Evolutionary conservation across 2,797 vertebrate genomes (phyloP), one percentile per base, ranked within the genome.

Genomic region (Anguilla obscura): DNA sequence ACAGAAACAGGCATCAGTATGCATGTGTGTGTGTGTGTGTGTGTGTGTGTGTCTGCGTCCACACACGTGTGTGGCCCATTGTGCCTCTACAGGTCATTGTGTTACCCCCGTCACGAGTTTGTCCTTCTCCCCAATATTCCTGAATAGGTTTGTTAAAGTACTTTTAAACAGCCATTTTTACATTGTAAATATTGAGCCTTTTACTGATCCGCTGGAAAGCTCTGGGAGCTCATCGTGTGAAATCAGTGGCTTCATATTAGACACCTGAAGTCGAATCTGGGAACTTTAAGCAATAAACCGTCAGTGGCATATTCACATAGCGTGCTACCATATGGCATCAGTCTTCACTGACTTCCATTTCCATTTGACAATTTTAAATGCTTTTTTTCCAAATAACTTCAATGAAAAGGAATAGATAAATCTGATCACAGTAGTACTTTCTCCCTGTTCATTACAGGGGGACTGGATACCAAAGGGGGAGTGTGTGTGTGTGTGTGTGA

Each of bases 231-330:
- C 30, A 79, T 52, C 88, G 93, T 86, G 92, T 92, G 93, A 94
- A 93, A 92, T 92, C 92, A 88, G 93, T 92, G 92, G 95, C 92
- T 93, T 93, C 93, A 93, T 94, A 90, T 93, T 94, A 93, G 94
- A 95, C 94, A 94, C 93, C 93, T 93, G 93, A 95, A 94, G 93
- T 93, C 94, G 91, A 95, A 93, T 92, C 89, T 94, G 95, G 93
- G 94, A 94, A 94, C 94, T 93, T 92, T 94, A 96, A 97, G 96
- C 96, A 97, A 96, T 96, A 96, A 96, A 94, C 88, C 91, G 5
- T 86, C 94, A 95, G 95, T 90, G 94, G 92, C 93, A 92, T 85
- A 87, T 92, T 88, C 89, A 50, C 60, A 86, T 86, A 89, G 88
- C 91, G 91, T 93, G 90, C 90, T 92, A 91, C 91, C 90, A 90